phyloP scores from a whole-genome alignment of 1,140 invertebrate species.

The Solen grandis region DNA sequence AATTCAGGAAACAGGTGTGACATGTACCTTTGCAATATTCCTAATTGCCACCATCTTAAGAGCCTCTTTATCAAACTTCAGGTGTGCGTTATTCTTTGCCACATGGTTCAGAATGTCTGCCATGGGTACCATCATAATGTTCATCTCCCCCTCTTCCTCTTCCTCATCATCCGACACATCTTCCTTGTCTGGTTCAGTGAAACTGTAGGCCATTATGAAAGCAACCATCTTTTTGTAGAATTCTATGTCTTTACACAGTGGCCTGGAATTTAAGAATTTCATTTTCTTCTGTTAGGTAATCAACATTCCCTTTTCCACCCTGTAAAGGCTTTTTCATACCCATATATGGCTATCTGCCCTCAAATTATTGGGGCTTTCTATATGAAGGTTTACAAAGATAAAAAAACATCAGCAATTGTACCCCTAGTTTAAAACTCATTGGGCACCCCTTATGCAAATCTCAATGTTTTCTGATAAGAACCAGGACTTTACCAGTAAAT shows the following conservation, averaged over 20 bases:
- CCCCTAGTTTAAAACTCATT: neutral
- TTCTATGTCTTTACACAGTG: conserved; percentile 67
- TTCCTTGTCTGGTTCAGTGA: conserved; percentile 77
- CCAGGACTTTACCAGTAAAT: too few relatives aligned
- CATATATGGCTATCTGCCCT: too few relatives aligned
- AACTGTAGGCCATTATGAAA: conserved; percentile 82
- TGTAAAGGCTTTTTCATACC: too few relatives aligned
- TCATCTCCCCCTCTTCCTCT: conserved; percentile 60
- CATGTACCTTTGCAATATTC: conserved; percentile 76
- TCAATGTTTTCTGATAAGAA: too few relatives aligned
- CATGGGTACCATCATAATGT: conserved; percentile 81
- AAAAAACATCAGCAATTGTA: neutral
- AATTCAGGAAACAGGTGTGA: too few relatives aligned
- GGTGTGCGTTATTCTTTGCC: conserved; percentile 79
- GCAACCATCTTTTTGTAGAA: conserved; percentile 80
- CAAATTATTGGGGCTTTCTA: too few relatives aligned
- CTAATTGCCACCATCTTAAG: conserved; percentile 78
- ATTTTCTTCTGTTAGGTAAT: neutral
- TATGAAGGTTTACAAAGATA: neutral
- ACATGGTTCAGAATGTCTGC: conserved; percentile 81
- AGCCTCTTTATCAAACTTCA: conserved; percentile 76
- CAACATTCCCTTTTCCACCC: neutral
- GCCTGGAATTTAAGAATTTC: conserved; percentile 55
- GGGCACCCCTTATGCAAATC: too few relatives aligned
- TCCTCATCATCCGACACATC: conserved; percentile 64